These are phyloP conservation scores for Anguilla anguilla DNA, from an alignment of 2,797 vertebrate genomes.

Conservation along the genomic window DNA sequence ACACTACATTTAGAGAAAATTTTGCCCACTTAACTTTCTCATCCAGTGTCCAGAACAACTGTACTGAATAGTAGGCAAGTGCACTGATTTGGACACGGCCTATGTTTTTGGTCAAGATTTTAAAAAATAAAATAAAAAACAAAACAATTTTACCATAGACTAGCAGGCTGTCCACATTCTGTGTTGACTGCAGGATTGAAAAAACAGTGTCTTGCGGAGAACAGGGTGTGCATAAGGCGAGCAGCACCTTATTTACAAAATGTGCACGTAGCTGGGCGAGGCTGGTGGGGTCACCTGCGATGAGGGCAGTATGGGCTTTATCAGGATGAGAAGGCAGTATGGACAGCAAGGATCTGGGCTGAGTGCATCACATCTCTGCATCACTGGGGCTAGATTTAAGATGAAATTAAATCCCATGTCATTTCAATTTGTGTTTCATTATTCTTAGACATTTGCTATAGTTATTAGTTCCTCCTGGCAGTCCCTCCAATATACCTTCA, in stretches of 20 bases:
- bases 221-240: background rate
- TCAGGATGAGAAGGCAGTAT: conserved; percentile 24
- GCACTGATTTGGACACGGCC: too few relatives aligned
- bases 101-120: too few relatives aligned
- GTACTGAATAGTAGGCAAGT: too few relatives aligned
- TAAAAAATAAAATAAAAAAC: too few relatives aligned
- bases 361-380: conserved; percentile 35
- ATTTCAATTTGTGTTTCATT: background rate
- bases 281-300: conserved; percentile 33
- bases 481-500: background rate
- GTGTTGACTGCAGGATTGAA: background rate
- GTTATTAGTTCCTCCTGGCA: conserved; percentile 1
- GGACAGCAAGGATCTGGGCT: conserved; percentile 33
- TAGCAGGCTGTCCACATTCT: background rate
- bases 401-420: conserved; percentile 28
- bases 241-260: conserved; percentile 25
- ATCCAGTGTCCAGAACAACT: too few relatives aligned
- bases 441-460: background rate
- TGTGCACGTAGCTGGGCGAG: conserved; percentile 15
- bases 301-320: conserved; percentile 19
- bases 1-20: too few relatives aligned
- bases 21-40: too few relatives aligned
- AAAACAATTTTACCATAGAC: too few relatives aligned
- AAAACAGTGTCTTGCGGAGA: background rate
- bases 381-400: conserved; percentile 39